A percentile compares a stretch with the other conserved stretches of the same genome.
Evolutionary conservation across 1,140 invertebrate species (phyloP).

Genomic region (Elysia chlorotica): DNA sequence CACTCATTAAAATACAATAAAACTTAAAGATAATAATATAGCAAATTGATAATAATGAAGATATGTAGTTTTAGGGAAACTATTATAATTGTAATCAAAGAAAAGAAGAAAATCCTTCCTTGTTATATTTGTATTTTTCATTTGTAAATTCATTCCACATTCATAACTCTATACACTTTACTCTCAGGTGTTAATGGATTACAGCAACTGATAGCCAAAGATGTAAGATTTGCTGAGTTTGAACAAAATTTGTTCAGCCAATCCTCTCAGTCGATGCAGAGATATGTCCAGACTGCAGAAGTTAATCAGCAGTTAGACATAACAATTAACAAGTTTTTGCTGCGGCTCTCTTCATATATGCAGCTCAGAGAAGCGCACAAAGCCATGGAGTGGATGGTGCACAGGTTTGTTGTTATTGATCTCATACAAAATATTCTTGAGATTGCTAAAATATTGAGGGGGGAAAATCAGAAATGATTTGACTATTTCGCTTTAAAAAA

Average conservation of each 20-base stretch:
- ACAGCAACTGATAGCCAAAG: conserved; percentile 16
- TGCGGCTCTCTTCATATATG: conserved; percentile 17
- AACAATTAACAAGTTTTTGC: conserved; percentile 3
- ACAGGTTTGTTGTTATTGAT: too few relatives aligned
- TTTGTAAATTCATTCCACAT: not conserved
- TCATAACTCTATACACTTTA: not conserved
- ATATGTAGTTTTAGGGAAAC: not conserved
- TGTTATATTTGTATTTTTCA: not conserved
- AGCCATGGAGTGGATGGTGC: conserved; percentile 21
- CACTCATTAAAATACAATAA: too few relatives aligned
- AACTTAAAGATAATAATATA: not conserved
- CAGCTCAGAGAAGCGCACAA: conserved; percentile 20
- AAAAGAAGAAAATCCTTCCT: not conserved
- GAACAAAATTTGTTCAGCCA: conserved; percentile 17
- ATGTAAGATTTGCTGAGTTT: conserved; percentile 17
- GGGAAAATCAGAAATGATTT: not conserved
- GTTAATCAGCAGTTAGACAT: conserved; percentile 13
- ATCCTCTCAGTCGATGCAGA: conserved; percentile 15
- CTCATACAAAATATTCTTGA: too few relatives aligned
- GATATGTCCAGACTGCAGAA: conserved; percentile 14
- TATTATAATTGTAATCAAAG: not conserved
- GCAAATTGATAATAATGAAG: not conserved
- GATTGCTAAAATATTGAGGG: not conserved
- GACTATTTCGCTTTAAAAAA: too few relatives aligned
- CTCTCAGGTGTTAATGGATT: conserved; percentile 15